Base-by-base conservation (phyloP, 2,113 vertebrate species). In the Nannobrachium achirus region DNA sequence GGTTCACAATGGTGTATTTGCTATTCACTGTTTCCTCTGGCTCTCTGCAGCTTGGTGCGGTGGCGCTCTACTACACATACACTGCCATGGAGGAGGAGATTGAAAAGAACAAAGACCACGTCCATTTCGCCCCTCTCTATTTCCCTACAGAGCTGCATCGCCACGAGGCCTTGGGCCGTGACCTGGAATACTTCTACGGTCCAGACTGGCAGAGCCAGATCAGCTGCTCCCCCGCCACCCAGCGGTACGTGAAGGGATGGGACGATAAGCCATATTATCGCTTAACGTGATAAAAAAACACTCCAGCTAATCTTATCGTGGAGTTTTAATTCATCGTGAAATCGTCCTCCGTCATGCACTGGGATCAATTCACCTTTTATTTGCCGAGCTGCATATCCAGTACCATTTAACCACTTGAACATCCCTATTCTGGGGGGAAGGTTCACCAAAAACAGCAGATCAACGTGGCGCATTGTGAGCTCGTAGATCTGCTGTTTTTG, bases 71-170 rank as follows among this genome's bases (percentile, higher is more conserved):
- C 91, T 96, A 93, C 90, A 99, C 96, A 0, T 99, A 99, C 72
- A 92, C 91, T 0, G 97, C 97, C 58, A 90, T 99, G 70, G 98
- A 99, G 78, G 96, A 98, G 78, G 97, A 99, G 82, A 96, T 99
- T 41, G 96, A 98, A 69, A 91, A 79, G 46, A 98, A 98, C 83
- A 94, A 94, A 83, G 94, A 97, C 39, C 94, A 96, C 70, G 93
- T 94, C 0, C 90, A 91, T 41, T 95, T 98, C 10, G 93, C 95
- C n/a, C 93, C 98, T 1, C 92, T 99, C 1, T 99, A 99, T 75
- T 99, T 99, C 60, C 97, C 98, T 0, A 2, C 16, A 2, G 98
- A 99, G 89, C 94, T 99, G 56, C 93, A 98, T 80, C 94, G 98
- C 14, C 94, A 88, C 3, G 92, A 94, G 56, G 93, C 96, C 0